Evolutionary conservation across 2,113 vertebrate genomes (phyloP).

Genomic region (Barnardius zonarius): DNA sequence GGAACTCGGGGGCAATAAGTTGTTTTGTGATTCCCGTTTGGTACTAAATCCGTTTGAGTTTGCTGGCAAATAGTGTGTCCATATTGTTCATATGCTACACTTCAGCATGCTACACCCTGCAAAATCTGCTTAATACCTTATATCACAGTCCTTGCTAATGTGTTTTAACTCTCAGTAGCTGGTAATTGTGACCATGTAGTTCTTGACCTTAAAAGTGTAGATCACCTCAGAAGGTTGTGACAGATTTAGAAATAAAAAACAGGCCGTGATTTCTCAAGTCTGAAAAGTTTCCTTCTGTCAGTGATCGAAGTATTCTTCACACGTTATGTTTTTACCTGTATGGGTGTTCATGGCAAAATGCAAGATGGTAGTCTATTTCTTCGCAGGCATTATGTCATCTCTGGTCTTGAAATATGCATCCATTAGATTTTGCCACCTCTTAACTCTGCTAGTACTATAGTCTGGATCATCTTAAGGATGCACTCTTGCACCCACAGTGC

Average conservation of each 20-base stretch:
- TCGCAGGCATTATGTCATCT: neutral
- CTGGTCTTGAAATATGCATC: neutral
- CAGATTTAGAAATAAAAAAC: neutral
- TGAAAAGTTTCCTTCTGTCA: neutral
- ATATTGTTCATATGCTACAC: neutral
- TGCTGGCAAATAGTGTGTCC: neutral
- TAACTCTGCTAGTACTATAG: neutral
- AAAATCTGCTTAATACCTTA: neutral
- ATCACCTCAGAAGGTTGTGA: neutral
- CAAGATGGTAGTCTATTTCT: neutral
- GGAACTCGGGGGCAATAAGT: neutral
- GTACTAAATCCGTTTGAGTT: neutral
- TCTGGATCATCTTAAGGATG: neutral
- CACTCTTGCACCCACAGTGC: neutral
- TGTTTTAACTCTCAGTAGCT: neutral
- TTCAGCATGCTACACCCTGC: neutral
- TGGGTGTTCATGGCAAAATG: neutral
- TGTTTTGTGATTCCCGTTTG: neutral
- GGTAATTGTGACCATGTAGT: neutral
- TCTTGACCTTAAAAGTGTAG: neutral
- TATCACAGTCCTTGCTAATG: neutral
- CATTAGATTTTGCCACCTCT: neutral
- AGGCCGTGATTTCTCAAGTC: neutral
- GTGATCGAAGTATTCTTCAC: neutral
- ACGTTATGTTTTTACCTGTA: neutral